Percentiles rank a stretch among this genome's conserved stretches.
phyloP scores from a whole-genome alignment of 2,888 invertebrate genomes.

The Pammene fasciana region DNA sequence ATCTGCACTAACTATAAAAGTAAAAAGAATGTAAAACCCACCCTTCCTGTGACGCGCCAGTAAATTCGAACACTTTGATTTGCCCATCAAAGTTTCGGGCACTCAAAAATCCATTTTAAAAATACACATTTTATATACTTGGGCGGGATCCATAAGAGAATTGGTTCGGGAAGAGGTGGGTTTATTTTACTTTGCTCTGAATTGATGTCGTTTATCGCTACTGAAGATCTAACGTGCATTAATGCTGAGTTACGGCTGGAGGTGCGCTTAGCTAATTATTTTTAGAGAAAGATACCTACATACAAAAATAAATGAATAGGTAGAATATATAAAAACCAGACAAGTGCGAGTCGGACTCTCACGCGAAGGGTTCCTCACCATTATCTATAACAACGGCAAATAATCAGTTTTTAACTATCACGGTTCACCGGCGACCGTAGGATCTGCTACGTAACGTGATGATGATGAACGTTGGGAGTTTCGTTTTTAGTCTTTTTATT shows the following conservation, averaged over 20 bases:
- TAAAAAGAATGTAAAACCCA: conserved; percentile 72
- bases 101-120: conserved; percentile 84
- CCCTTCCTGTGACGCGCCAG: conserved; percentile 62
- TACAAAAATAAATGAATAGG: too few relatives aligned
- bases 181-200: conserved; percentile 58
- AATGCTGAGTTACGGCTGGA: conserved; percentile 60
- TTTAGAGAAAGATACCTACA: too few relatives aligned
- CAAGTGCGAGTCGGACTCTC: too few relatives aligned
- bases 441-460: too few relatives aligned
- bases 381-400: too few relatives aligned
- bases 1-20: conserved; percentile 71
- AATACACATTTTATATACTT: conserved; percentile 71
- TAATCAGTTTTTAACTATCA: too few relatives aligned
- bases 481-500: too few relatives aligned
- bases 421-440: too few relatives aligned
- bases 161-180: conserved; percentile 63
- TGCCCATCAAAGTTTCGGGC: conserved; percentile 77
- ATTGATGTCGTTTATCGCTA: conserved; percentile 54
- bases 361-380: too few relatives aligned
- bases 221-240: conserved; percentile 54
- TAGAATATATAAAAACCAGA: too few relatives aligned
- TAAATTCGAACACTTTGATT: conserved; percentile 79
- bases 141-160: conserved; percentile 57
- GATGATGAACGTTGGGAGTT: too few relatives aligned
- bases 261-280: conserved; percentile 26